Percentiles rank a stretch among this genome's conserved stretches.
phyloP scores from a whole-genome alignment of 2,888 invertebrate genomes.

The Trissolcus brochymenae region DNA sequence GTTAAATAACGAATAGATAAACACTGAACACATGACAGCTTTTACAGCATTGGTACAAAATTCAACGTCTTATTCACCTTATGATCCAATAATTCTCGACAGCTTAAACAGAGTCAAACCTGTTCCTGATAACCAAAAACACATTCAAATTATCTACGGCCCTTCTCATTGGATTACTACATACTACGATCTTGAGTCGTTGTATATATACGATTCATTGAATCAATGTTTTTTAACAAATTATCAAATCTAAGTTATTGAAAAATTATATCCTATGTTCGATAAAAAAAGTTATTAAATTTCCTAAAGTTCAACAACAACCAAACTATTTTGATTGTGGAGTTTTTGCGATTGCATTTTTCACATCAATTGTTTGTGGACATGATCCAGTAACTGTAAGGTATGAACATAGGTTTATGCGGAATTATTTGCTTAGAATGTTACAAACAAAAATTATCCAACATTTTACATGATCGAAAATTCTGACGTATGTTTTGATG shows the following conservation, averaged over 20 bases:
- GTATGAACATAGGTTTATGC: slow-evolving; percentile 3
- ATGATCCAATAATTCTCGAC: slow-evolving; percentile 14
- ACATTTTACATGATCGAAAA: slow-evolving; percentile 7
- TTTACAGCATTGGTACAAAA: slow-evolving; percentile 19
- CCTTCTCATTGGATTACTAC: slow-evolving; percentile 15
- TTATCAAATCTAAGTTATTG: slow-evolving; percentile 1
- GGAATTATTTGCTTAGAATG: slow-evolving; percentile 4
- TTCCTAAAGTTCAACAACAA: slow-evolving; percentile 12
- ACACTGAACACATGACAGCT: slow-evolving; percentile 4
- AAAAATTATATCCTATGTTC: slow-evolving; percentile 12
- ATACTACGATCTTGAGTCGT: background rate
- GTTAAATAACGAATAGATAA: slow-evolving; percentile 6
- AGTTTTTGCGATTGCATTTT: slow-evolving; percentile 15
- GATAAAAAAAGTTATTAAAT: slow-evolving; percentile 5
- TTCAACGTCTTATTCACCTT: slow-evolving; percentile 15
- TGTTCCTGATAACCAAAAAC: slow-evolving; percentile 5
- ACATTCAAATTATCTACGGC: slow-evolving; percentile 18
- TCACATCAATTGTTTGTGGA: background rate
- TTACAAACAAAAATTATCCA: background rate
- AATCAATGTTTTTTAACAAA: background rate
- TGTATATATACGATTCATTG: slow-evolving; percentile 13
- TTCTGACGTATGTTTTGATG: background rate
- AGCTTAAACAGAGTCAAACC: slow-evolving; percentile 11
- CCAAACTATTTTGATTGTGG: slow-evolving; percentile 11
- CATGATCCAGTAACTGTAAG: background rate